These are phyloP conservation scores for Acronicta leporina DNA, from an alignment of 2,888 invertebrate species.

Conservation along the genomic window DNA sequence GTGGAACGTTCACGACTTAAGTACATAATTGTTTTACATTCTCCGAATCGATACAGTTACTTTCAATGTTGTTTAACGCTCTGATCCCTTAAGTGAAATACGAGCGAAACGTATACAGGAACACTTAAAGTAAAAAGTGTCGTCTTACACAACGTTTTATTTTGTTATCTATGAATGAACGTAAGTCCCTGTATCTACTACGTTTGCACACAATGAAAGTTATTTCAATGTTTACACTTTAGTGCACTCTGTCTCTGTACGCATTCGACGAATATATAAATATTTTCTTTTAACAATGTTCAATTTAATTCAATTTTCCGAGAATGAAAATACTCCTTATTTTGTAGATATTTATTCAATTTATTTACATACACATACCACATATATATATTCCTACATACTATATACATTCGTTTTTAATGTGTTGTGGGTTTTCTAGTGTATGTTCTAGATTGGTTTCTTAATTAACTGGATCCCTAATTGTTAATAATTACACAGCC, in stretches of 20 bases:
- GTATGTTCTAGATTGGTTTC: too few relatives aligned
- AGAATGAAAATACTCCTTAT: neutral
- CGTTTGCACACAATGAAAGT: conserved; percentile 27
- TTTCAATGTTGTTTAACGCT: conserved; percentile 7
- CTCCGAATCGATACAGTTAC: conserved; percentile 9
- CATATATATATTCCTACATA: too few relatives aligned
- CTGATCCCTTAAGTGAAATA: conserved; percentile 25
- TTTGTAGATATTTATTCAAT: too few relatives aligned
- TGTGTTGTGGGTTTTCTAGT: too few relatives aligned
- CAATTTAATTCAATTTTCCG: conserved; percentile 10
- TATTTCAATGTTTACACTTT: conserved; percentile 32
- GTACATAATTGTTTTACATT: conserved; percentile 1
- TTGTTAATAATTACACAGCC: too few relatives aligned
- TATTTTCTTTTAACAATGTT: conserved; percentile 4
- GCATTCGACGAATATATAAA: conserved; percentile 1
- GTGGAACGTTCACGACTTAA: neutral
- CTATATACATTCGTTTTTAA: too few relatives aligned
- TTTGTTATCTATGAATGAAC: conserved; percentile 24
- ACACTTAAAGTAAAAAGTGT: conserved; percentile 44
- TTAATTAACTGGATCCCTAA: too few relatives aligned
- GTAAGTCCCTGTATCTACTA: conserved; percentile 20
- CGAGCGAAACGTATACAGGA: conserved; percentile 35
- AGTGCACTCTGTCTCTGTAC: conserved; percentile 16
- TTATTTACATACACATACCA: too few relatives aligned
- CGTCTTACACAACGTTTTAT: conserved; percentile 45